A percentile compares a stretch with the other conserved stretches of the same genome.
Evolutionary conservation across 2,888 invertebrate species (phyloP).

Genomic region (Melinaea menophilus): DNA sequence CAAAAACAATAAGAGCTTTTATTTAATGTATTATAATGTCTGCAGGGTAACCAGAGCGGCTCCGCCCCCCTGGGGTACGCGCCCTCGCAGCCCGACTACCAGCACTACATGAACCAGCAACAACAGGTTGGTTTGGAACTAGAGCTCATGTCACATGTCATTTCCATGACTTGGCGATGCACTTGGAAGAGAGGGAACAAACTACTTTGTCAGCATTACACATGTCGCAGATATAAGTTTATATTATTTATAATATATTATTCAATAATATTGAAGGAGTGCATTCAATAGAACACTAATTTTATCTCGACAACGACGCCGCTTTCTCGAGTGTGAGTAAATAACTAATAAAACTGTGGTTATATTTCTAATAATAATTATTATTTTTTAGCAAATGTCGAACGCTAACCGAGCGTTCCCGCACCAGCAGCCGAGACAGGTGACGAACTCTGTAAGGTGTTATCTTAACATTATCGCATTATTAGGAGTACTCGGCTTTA

Average conservation of each 20-base stretch:
- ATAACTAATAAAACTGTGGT: no score
- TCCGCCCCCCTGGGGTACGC: conserved; percentile 58
- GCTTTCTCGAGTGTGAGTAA: no score
- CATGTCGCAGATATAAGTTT: no score
- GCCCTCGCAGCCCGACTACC: conserved; percentile 57
- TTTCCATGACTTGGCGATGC: no score
- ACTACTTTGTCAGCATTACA: no score
- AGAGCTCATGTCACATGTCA: no score
- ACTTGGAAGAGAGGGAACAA: no score
- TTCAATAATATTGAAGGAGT: no score
- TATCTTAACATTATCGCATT: background rate
- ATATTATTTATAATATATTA: no score
- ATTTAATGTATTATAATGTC: background rate
- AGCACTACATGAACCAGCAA: conserved; percentile 63
- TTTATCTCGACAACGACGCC: no score
- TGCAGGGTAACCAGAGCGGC: conserved; percentile 69
- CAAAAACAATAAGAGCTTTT: no score
- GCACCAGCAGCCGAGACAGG: conserved; percentile 58
- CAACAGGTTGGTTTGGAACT: conserved; percentile 33
- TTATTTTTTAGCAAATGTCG: conserved; percentile 54
- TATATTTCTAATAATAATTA: background rate
- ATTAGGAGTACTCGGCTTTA: background rate
- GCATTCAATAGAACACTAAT: no score
- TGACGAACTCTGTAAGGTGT: conserved; percentile 58
- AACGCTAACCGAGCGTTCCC: conserved; percentile 58